Percentiles rank a stretch among this genome's conserved stretches.
Evolutionary conservation across 2,797 vertebrate species (phyloP).

Genomic region (Spheniscus humboldti): DNA sequence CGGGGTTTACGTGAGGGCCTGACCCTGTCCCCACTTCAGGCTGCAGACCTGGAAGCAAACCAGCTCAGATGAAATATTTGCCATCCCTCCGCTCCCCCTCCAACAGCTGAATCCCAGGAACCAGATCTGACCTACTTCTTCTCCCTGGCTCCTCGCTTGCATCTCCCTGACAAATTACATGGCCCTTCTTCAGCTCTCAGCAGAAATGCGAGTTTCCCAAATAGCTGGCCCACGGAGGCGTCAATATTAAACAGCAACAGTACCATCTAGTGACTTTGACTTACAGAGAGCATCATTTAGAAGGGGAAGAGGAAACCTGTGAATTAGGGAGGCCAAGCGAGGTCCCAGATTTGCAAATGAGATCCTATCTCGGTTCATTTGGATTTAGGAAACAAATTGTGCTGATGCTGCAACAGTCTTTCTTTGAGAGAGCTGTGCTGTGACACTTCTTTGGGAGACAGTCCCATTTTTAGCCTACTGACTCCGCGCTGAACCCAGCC

Average conservation of each 20-base stretch:
- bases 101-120: neutral
- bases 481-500: neutral
- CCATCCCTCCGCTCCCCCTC: neutral
- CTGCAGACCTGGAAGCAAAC: neutral
- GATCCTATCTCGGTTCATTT: neutral
- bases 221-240: neutral
- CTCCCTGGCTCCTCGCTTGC: neutral
- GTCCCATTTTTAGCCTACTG: neutral
- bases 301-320: neutral
- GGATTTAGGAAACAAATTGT: neutral
- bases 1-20: neutral
- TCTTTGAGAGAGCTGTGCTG: neutral
- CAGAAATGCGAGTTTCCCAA: neutral
- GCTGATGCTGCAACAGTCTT: neutral
- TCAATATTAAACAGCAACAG: slow-evolving; percentile 29
- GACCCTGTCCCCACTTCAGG: neutral
- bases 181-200: neutral
- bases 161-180: neutral
- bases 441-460: neutral
- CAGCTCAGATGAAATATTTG: neutral
- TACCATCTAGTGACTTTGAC: slow-evolving; percentile 41
- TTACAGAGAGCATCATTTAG: neutral
- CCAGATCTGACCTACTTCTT: slow-evolving; percentile 39
- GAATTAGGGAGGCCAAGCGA: neutral
- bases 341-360: neutral